A percentile compares a stretch with the other conserved stretches of the same genome.
phyloP scores from a whole-genome alignment of 2,888 invertebrate species.

The Euproctis similis region DNA sequence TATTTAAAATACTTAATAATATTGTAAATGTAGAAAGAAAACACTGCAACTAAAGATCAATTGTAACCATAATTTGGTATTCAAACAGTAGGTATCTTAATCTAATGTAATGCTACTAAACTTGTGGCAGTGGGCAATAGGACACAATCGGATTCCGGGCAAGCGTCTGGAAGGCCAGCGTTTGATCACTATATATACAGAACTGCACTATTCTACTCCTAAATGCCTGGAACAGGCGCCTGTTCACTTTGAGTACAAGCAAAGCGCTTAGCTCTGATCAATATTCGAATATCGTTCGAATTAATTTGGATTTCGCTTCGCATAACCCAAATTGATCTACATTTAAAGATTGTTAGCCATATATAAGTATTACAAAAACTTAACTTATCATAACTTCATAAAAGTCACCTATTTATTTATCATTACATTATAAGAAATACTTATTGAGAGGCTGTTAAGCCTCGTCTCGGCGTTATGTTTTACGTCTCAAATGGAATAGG shows the following conservation, averaged over 20 bases:
- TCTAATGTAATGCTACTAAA: slow-evolving; percentile 64
- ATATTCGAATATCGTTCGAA: slow-evolving; percentile 35
- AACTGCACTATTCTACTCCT: slow-evolving; percentile 14
- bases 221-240: slow-evolving; percentile 13
- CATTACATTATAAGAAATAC: no score
- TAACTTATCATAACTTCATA: no score
- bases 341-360: slow-evolving; percentile 38
- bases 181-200: slow-evolving; percentile 28
- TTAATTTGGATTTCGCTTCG: slow-evolving; percentile 33
- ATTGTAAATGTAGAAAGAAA: no score
- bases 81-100: no score
- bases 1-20: no score
- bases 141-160: slow-evolving; percentile 59
- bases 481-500: no score
- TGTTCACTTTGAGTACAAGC: slow-evolving; percentile 12
- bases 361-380: no score
- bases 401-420: no score
- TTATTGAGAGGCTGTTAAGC: no score
- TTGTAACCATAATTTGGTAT: no score
- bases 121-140: slow-evolving; percentile 46
- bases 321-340: slow-evolving; percentile 39
- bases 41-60: no score
- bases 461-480: no score
- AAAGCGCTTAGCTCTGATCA: slow-evolving; percentile 23
- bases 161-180: slow-evolving; percentile 46